These are phyloP conservation scores for Monopis laevigella DNA, from an alignment of 2,888 invertebrate species.

Conservation along the genomic window DNA sequence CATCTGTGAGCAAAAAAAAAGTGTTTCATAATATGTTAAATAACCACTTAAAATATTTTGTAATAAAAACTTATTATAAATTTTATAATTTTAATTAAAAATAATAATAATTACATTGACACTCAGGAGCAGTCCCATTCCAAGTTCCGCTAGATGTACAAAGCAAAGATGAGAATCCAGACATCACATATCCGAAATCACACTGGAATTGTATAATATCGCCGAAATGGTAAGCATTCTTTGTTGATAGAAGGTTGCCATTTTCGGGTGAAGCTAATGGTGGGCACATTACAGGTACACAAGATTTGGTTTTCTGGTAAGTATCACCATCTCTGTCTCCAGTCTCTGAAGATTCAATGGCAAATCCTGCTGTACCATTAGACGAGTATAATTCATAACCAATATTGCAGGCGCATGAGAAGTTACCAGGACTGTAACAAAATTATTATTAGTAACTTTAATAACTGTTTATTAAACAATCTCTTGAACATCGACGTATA, in stretches of 20 bases:
- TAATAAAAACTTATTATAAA: conserved; percentile 1
- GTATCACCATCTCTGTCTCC: conserved; percentile 90
- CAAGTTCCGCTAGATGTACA: conserved; percentile 92
- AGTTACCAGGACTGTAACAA: conserved; percentile 78
- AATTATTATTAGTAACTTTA: neutral
- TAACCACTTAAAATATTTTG: conserved; percentile 12
- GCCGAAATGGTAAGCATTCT: conserved; percentile 86
- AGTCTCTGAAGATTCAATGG: conserved; percentile 81
- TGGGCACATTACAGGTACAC: conserved; percentile 93
- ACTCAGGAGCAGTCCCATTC: conserved; percentile 94
- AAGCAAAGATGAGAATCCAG: conserved; percentile 84
- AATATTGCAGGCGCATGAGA: conserved; percentile 87
- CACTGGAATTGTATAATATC: conserved; percentile 93
- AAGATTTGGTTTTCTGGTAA: conserved; percentile 92
- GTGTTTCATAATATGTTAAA: conserved; percentile 11
- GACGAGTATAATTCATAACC: conserved; percentile 89
- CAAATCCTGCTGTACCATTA: conserved; percentile 91
- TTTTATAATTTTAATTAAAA: conserved; percentile 10
- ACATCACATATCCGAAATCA: conserved; percentile 93
- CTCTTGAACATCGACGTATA: too few species aligned
- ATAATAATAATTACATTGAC: conserved; percentile 79
- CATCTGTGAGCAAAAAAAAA: too few species aligned
- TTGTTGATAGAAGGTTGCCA: conserved; percentile 84
- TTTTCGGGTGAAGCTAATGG: conserved; percentile 81
- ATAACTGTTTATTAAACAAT: neutral